A percentile compares a stretch with the other conserved stretches of the same genome.
Conservation (phyloP, 2,113 vertebrate species). For the Corythornis cristatus region DNA sequence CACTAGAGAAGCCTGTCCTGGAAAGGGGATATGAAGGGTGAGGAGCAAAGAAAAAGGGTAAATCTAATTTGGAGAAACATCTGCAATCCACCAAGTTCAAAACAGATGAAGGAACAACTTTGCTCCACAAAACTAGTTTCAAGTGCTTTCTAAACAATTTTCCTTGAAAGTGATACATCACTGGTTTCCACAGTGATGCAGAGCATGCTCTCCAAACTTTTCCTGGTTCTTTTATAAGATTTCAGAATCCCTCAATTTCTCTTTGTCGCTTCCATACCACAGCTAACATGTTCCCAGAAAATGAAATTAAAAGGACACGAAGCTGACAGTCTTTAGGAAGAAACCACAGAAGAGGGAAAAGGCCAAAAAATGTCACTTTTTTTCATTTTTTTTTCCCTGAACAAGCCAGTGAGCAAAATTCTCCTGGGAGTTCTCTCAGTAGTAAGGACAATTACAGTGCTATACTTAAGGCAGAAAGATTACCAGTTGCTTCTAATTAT, state of each 20-base stretch:
- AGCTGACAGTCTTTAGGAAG: not conserved
- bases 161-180: not conserved
- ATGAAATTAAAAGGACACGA: not conserved
- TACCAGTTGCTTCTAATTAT: not conserved
- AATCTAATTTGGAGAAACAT: not conserved
- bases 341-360: not conserved
- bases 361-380: not conserved
- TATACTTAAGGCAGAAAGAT: constrained; percentile 4
- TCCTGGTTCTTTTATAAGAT: not conserved
- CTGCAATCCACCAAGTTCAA: not conserved
- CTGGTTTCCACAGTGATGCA: not conserved
- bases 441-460: not conserved
- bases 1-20: not conserved
- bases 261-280: not conserved
- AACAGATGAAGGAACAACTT: not conserved
- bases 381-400: not conserved
- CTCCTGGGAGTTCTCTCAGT: not conserved
- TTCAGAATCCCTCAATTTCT: not conserved
- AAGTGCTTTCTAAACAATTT: not conserved
- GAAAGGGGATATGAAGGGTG: not conserved
- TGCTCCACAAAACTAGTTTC: not conserved
- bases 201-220: not conserved
- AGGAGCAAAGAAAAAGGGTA: not conserved
- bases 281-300: not conserved
- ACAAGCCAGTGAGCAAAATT: not conserved